Evolutionary conservation across 2,113 vertebrate genomes (phyloP).

Genomic region (Pandion haliaetus): DNA sequence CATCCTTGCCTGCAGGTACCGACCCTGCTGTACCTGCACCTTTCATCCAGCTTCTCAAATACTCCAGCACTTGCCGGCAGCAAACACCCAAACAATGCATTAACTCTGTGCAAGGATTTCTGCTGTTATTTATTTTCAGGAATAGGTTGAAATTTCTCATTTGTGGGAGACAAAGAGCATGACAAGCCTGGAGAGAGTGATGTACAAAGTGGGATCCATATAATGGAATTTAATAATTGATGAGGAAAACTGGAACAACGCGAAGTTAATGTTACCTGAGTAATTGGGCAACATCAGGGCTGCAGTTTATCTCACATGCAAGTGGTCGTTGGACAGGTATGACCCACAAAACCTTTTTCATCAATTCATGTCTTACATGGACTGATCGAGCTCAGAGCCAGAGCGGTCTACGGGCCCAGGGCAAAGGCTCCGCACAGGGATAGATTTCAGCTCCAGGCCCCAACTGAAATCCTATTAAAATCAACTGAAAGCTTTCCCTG

Average conservation of each 20-base stretch:
- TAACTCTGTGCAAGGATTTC: neutral
- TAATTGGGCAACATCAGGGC: neutral
- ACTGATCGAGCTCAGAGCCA: neutral
- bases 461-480: neutral
- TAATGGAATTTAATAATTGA: neutral
- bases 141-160: neutral
- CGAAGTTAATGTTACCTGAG: neutral
- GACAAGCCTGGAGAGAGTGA: neutral
- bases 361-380: neutral
- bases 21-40: rapidly evolving
- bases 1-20: neutral
- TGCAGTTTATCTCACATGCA: neutral
- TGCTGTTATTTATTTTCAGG: neutral
- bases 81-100: neutral
- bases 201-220: neutral
- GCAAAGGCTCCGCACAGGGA: neutral
- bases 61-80: neutral
- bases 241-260: neutral
- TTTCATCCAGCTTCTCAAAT: neutral
- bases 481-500: neutral
- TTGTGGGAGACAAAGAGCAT: neutral
- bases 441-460: neutral
- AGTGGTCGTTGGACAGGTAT: neutral
- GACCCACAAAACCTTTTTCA: neutral
- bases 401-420: neutral